phyloP scores from a whole-genome alignment of 2,113 vertebrate species.

The Pteropus alecto region DNA sequence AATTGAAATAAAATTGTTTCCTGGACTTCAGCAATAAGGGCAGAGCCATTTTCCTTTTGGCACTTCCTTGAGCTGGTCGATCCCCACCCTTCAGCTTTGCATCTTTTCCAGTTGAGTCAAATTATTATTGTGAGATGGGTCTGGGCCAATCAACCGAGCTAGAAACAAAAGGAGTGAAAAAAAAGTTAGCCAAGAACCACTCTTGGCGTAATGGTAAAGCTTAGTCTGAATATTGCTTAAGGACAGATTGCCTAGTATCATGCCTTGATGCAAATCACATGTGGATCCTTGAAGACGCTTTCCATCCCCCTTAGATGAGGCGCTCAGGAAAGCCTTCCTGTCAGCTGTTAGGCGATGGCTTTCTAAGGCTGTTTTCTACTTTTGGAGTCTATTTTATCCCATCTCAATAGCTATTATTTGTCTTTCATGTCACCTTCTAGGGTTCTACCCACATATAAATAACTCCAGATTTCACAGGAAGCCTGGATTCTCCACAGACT shows the following conservation, averaged over 20 bases:
- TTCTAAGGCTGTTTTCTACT: not conserved
- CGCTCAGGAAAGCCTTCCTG: not conserved
- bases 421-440: not conserved
- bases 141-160: not conserved
- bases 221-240: not conserved
- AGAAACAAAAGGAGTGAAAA: not conserved
- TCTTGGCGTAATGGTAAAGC: not conserved
- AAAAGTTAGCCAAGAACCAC: not conserved
- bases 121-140: not conserved
- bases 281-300: not conserved
- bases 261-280: not conserved
- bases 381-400: not conserved
- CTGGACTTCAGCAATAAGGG: not conserved
- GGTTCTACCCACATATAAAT: not conserved
- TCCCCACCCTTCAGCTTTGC: not conserved
- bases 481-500: not conserved
- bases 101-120: not conserved
- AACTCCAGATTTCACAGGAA: constrained; percentile 23
- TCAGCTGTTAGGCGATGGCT: not conserved
- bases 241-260: not conserved
- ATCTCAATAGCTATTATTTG: not conserved
- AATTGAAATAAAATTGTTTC: not conserved
- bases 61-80: not conserved
- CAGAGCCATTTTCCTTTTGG: not conserved
- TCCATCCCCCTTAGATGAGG: not conserved